Evolutionary conservation across 1,140 invertebrate species (phyloP).

Genomic region (Hypothenemus hampei): DNA sequence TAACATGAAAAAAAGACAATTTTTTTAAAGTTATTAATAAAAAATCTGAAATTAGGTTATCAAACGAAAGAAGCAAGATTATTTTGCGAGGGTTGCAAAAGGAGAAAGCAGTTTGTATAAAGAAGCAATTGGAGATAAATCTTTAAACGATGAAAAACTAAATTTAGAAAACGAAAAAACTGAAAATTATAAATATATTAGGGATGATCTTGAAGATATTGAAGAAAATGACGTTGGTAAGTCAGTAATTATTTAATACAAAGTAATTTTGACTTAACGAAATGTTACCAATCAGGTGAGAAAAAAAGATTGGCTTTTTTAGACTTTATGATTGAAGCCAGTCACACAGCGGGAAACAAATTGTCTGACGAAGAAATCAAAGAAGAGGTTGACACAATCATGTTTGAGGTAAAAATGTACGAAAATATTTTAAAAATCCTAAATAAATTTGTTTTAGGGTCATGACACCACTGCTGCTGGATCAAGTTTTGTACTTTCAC

Average conservation of each 20-base stretch:
- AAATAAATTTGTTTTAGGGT: constrained; percentile 46
- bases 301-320: constrained; percentile 90
- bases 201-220: constrained; percentile 68
- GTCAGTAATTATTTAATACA: neutral
- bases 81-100: constrained; percentile 15
- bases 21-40: constrained; percentile 1
- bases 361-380: constrained; percentile 84
- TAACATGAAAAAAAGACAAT: neutral
- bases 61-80: constrained; percentile 42
- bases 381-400: constrained; percentile 89
- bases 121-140: constrained; percentile 1
- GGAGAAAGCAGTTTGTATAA: constrained; percentile 29
- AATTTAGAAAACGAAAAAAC: constrained; percentile 30
- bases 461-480: constrained; percentile 87
- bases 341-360: constrained; percentile 63
- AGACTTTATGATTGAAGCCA: constrained; percentile 81
- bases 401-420: constrained; percentile 67
- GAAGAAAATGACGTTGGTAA: constrained; percentile 59
- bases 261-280: neutral
- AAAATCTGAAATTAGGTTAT: constrained; percentile 27
- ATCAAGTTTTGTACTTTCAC: constrained; percentile 76
- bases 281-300: constrained; percentile 55
- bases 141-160: constrained; percentile 23
- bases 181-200: constrained; percentile 64
- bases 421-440: too few species aligned